These are phyloP conservation scores for Porphyrio hochstetteri DNA, from an alignment of 2,113 vertebrate genomes.

Conservation along the genomic window DNA sequence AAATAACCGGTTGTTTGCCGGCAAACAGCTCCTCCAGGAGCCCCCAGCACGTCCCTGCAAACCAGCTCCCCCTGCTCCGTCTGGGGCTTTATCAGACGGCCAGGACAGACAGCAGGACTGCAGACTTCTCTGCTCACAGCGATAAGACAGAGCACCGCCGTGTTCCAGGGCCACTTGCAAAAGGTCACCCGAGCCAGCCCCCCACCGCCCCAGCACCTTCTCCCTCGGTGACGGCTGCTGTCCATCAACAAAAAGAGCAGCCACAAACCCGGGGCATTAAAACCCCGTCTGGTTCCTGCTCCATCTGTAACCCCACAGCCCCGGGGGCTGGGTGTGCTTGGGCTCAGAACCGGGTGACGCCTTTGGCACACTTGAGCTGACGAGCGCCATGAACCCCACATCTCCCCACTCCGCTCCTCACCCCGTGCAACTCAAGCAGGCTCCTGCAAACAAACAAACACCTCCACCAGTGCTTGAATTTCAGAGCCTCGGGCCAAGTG, in stretches of 20 bases:
- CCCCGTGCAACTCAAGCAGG: neutral
- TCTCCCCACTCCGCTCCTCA: neutral
- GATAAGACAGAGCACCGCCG: neutral
- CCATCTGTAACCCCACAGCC: neutral
- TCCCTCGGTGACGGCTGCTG: neutral
- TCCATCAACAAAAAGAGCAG: neutral
- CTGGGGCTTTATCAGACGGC: slow-evolving; percentile 7
- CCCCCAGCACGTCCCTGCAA: neutral
- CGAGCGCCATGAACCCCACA: accelerated
- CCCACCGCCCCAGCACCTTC: neutral
- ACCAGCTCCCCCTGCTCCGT: neutral
- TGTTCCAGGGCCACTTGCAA: neutral
- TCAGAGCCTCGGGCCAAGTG: neutral
- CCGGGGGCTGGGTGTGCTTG: neutral
- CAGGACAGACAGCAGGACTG: neutral
- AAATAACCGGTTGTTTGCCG: neutral
- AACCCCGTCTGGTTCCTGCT: neutral
- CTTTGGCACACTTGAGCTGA: accelerated
- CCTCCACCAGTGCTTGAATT: neutral
- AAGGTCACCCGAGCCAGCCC: neutral
- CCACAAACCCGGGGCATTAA: accelerated
- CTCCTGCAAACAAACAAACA: neutral
- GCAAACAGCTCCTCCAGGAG: neutral
- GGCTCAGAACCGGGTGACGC: neutral
- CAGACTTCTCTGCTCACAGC: neutral